These are phyloP conservation scores for Camponotus pennsylvanicus DNA, from an alignment of 1,140 invertebrate genomes.

Conservation along the genomic window DNA sequence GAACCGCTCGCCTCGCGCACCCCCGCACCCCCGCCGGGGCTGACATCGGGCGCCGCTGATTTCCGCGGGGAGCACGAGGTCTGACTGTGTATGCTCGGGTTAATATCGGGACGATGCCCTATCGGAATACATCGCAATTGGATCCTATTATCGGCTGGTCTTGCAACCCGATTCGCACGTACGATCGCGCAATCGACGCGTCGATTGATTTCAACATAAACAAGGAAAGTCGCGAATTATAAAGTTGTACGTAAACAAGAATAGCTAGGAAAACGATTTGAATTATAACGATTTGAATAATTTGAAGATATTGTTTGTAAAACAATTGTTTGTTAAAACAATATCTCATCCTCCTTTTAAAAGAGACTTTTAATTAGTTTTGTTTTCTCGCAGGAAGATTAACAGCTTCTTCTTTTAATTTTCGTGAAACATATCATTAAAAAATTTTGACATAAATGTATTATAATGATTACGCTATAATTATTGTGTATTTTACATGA, in stretches of 20 bases:
- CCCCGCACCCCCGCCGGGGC: constrained; percentile 18
- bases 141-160: constrained; percentile 39
- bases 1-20: constrained; percentile 66
- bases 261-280: not conserved
- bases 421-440: not conserved
- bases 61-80: constrained; percentile 77
- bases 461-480: not conserved
- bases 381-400: not conserved
- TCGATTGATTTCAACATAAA: constrained; percentile 8
- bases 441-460: not conserved
- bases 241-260: not conserved
- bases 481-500: not conserved
- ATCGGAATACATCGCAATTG: constrained; percentile 45
- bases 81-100: constrained; percentile 22
- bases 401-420: not conserved
- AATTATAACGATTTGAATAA: not conserved
- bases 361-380: not conserved
- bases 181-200: constrained; percentile 18
- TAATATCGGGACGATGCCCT: constrained; percentile 45
- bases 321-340: too few relatives aligned
- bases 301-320: not conserved
- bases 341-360: not conserved
- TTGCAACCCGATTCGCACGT: not conserved
- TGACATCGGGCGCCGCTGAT: constrained; percentile 77
- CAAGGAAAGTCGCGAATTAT: too few relatives aligned